A percentile compares a stretch with the other conserved stretches of the same genome.
Evolutionary conservation across 2,888 invertebrate genomes (phyloP).

Genomic region (Drosophila buzzatii): DNA sequence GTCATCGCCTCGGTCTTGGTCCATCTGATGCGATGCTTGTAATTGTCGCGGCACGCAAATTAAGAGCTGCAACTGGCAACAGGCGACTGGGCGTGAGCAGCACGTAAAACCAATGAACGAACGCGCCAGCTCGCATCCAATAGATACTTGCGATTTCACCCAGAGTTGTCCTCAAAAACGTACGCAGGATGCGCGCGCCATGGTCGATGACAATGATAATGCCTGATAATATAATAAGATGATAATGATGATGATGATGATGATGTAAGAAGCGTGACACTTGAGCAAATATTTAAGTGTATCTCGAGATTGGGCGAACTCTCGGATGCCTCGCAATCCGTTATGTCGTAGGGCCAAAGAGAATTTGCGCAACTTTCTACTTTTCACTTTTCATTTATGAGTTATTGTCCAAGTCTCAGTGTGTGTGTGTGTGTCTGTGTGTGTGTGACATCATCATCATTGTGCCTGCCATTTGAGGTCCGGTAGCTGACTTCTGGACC

Average conservation of each 20-base stretch:
- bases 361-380: constrained; percentile 81
- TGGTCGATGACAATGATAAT: constrained; percentile 50
- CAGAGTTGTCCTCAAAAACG: constrained; percentile 77
- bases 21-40: constrained; percentile 38
- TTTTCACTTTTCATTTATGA: constrained; percentile 81
- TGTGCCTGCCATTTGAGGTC: constrained; percentile 30
- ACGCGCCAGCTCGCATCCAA: constrained; percentile 37
- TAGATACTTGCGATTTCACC: constrained; percentile 67
- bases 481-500: constrained; percentile 70
- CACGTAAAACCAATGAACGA: constrained; percentile 60
- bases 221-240: constrained; percentile 19
- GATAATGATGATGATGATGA: constrained; percentile 49
- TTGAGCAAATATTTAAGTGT: constrained; percentile 75
- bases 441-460: constrained; percentile 68
- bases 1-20: constrained; percentile 28
- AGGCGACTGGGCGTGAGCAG: constrained; percentile 64
- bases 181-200: constrained; percentile 68
- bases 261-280: constrained; percentile 78
- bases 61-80: constrained; percentile 27
- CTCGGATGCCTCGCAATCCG: constrained; percentile 53
- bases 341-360: constrained; percentile 69
- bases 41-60: constrained; percentile 60
- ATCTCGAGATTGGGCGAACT: constrained; percentile 47
- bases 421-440: constrained; percentile 16
- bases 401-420: constrained; percentile 58